Percentiles rank a stretch among this genome's conserved stretches.
These are phyloP conservation scores for Strix aluco DNA, from an alignment of 2,113 vertebrate species.

Conservation along the genomic window DNA sequence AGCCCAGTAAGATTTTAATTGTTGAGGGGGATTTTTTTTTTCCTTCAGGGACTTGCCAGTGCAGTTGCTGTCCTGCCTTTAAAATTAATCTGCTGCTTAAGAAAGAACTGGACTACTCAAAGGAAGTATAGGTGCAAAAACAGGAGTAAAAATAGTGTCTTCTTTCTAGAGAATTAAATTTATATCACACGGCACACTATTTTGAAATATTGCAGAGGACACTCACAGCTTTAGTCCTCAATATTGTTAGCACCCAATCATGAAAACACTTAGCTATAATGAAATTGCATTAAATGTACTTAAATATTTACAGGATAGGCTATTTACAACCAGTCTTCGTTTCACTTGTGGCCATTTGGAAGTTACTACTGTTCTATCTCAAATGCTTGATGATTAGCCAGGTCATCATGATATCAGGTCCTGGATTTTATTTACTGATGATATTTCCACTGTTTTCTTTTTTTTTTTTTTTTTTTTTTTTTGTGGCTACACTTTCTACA, in stretches of 20 bases:
- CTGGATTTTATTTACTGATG: background rate
- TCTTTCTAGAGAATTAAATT: background rate
- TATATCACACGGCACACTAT: background rate
- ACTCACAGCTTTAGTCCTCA: background rate
- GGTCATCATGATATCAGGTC: background rate
- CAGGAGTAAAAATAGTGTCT: background rate
- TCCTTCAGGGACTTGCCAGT: background rate
- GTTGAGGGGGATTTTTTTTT: background rate
- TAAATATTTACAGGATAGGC: background rate
- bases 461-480: background rate
- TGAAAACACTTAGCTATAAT: background rate
- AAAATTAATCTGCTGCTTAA: background rate
- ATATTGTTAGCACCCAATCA: background rate
- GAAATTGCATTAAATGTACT: background rate
- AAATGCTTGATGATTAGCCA: background rate
- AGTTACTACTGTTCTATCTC: background rate
- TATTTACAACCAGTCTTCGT: background rate
- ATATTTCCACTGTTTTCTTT: background rate
- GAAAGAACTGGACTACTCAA: background rate
- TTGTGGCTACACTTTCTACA: background rate
- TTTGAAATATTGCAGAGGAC: background rate
- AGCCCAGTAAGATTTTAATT: background rate
- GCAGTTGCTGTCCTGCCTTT: background rate
- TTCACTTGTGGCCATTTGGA: background rate
- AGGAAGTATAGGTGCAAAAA: background rate